Base-by-base conservation (phyloP, 2,113 vertebrate genomes). In the Canis aureus region DNA sequence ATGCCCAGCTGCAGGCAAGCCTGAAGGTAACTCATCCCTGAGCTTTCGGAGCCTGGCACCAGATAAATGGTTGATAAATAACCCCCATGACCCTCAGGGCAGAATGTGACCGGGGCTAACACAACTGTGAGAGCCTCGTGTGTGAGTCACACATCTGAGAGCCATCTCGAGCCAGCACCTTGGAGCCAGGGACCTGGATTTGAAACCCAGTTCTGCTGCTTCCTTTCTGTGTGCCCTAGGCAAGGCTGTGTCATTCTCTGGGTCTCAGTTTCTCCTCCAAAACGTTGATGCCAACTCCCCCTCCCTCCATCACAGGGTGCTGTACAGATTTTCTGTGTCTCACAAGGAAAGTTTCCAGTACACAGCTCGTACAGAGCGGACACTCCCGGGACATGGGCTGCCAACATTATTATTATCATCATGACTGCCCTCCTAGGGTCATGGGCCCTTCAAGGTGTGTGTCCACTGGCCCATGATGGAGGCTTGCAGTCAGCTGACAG, bases 21-120 rank as follows among this genome's bases (percentile, higher is more conserved):
- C 35, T 22, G 25, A 0, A 4, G 2, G 17, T 89, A 92, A 95
- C 55, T 92, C 94, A 92, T 53, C 53, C 27, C 49, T 4, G 86
- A 43, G 7, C 67, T 22, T 32, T 15, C 29, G 0, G 29, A 71
- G 69, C 69, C 71, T 81, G 84, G 96, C 66, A 81, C 78, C 88
- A 59, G 51, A 69, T 84, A 32, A 96, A 76, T 81, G 66, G 90
- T 64, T 87, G 91, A 64, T 57, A 27, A 87, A 71, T 35, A 67
- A n/a, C 22, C 25, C 29, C 23, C 5, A 11, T 8, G 38, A 7
- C 19, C 1, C 69, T 78, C 64, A 69, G 78, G n/a, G 78, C 29
- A 81, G 25, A 67, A 38, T 1, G 5, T 32, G 55, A 57, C 11
- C 8, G 29, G 60, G 27, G 25, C 11, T 29, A 35, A 32, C 32